Percentiles rank a stretch among this genome's conserved stretches.
Evolutionary conservation across 2,888 invertebrate genomes (phyloP).

Genomic region (Stictocephala bisonia): DNA sequence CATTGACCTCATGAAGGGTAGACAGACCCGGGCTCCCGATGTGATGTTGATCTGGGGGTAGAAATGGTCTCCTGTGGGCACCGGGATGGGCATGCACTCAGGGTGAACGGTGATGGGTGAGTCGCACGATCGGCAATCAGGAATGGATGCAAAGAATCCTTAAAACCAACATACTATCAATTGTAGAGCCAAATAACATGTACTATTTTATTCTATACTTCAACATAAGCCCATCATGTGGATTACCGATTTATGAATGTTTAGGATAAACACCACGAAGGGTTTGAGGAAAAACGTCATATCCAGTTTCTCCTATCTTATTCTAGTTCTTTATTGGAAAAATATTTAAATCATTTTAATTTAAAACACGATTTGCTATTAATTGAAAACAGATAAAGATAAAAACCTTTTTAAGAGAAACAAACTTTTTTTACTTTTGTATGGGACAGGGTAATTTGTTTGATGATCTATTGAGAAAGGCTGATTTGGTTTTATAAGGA

Average conservation of each 20-base stretch:
- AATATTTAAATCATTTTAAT: too few species aligned
- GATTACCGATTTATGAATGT: not conserved
- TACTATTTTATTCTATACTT: not conserved
- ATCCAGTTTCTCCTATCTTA: too few species aligned
- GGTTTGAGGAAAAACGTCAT: too few species aligned
- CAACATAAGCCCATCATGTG: not conserved
- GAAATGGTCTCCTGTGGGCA: conserved; percentile 89
- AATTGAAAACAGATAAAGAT: too few species aligned
- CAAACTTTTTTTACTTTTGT: too few species aligned
- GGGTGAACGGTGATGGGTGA: conserved; percentile 89
- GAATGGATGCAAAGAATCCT: conserved; percentile 90
- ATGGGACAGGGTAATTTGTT: too few species aligned
- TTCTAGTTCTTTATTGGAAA: too few species aligned
- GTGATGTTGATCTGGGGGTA: conserved; percentile 88
- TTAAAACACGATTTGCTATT: too few species aligned
- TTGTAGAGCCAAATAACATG: not conserved
- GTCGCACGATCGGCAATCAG: conserved; percentile 90
- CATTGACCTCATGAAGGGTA: conserved; percentile 94
- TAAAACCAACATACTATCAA: conserved; percentile 45
- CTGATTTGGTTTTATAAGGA: too few species aligned
- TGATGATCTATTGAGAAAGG: too few species aligned
- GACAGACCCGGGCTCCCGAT: conserved; percentile 86
- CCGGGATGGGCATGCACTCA: conserved; percentile 92
- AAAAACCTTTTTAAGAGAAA: too few species aligned
- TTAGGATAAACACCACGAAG: not conserved